Conservation (phyloP, 2,888 invertebrate genomes). For the Amphimallon solstitiale region DNA sequence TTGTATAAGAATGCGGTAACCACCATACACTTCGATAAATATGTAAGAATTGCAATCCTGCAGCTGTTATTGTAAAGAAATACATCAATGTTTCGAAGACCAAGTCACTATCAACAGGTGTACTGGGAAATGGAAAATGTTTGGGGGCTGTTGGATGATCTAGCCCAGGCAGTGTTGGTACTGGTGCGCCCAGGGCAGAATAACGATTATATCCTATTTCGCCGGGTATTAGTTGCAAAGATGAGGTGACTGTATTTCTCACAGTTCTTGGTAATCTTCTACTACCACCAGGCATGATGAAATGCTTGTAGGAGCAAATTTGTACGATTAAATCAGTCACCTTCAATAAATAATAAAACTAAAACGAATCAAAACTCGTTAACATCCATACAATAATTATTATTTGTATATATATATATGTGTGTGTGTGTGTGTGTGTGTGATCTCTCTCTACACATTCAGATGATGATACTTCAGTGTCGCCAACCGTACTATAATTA, state of each 20-base stretch:
- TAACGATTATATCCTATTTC: slow-evolving; percentile 53
- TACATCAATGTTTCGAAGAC: slow-evolving; percentile 89
- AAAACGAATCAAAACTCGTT: neutral
- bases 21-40: slow-evolving; percentile 97
- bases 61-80: slow-evolving; percentile 79
- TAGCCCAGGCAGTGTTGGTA: slow-evolving; percentile 56
- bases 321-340: neutral
- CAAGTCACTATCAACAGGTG: slow-evolving; percentile 82
- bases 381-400: too few relatives aligned
- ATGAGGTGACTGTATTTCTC: slow-evolving; percentile 48
- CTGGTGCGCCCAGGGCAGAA: slow-evolving; percentile 51
- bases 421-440: too few relatives aligned
- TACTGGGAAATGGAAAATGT: slow-evolving; percentile 83
- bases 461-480: too few relatives aligned
- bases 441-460: too few relatives aligned
- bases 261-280: slow-evolving; percentile 53
- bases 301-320: neutral
- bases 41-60: slow-evolving; percentile 91
- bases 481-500: too few relatives aligned
- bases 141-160: slow-evolving; percentile 72
- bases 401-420: too few relatives aligned
- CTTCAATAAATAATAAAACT: neutral
- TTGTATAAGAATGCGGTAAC: slow-evolving; percentile 91
- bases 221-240: slow-evolving; percentile 52
- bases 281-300: slow-evolving; percentile 49